Evolutionary conservation across 2,888 invertebrate genomes (phyloP), one percentile per base, ranked within the genome.

Genomic region (Ferdinandea cuprea): DNA sequence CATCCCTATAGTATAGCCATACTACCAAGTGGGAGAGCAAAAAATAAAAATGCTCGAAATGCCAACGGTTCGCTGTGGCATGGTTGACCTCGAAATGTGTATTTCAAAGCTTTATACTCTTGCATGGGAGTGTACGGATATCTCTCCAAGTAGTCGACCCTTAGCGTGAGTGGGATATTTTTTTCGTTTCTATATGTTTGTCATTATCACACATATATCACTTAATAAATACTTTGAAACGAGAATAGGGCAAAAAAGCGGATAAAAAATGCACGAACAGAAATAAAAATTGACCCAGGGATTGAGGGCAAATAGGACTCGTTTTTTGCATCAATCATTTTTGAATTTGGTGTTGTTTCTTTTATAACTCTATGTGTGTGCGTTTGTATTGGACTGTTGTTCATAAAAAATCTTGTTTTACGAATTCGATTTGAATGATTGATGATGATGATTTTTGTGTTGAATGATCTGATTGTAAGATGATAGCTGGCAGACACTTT

Each of bases 251-350:
- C 5, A 7, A 48, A 40, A 37, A 19, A 37, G 48, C 13, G 19
- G 35, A 61, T 52, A 66, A 66, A 11, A 42, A 46, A 7, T 30
- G 17, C 25, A 46, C 11, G 28, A 28, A 59, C 15, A 17, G 4
- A 69, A 59, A 50, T 42, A 19, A 56, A 54, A 59, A 52, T 42
- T 72, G 42, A 59, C 72, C 65, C 58, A 59, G 32, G 42, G 66
- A 73, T 52, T 13, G 56, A 44, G 65, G 66, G 46, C 44, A 61
- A 59, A 59, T 54, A 50, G 21, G 50, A 68, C 42, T 50, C 7
- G 8, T 25, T 25, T 52, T 58, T 59, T 71, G 76, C 69, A 81
- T 81, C 81, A 77, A 81, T 77, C 81, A 77, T 48, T 61, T 59
- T 44, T 59, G 54, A 44, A 56, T 19, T 37, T 35, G 4, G 5